Evolutionary conservation across 2,888 invertebrate species (phyloP).

Genomic region (Cantharis rustica): DNA sequence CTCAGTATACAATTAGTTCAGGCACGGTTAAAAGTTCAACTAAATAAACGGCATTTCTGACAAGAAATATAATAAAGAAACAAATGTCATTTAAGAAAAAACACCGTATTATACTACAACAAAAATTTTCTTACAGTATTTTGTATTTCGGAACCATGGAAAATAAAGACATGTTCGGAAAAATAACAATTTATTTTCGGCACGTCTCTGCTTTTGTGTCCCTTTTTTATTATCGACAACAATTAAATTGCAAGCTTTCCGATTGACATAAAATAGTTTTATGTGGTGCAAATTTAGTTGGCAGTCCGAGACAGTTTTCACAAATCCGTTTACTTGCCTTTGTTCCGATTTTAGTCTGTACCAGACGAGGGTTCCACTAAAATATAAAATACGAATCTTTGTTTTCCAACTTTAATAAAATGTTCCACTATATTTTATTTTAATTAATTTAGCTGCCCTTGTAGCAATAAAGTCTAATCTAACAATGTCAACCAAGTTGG

Average conservation of each 20-base stretch:
- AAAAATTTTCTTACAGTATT: conserved; percentile 15
- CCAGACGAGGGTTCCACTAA: conserved; percentile 13
- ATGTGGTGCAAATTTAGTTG: conserved; percentile 27
- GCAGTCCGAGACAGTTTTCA: conserved; percentile 24
- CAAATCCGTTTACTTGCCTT: conserved; percentile 23
- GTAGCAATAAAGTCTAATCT: background rate
- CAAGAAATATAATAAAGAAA: background rate
- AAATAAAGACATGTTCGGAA: conserved; percentile 13
- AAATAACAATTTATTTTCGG: conserved; percentile 25
- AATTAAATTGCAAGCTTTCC: conserved; percentile 28
- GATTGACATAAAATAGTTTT: conserved; percentile 30
- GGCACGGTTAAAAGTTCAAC: background rate
- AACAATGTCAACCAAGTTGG: background rate
- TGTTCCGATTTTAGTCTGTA: conserved; percentile 18
- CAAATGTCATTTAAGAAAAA: background rate
- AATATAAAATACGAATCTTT: conserved; percentile 19
- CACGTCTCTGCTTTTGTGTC: conserved; percentile 18
- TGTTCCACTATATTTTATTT: background rate
- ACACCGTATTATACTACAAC: background rate
- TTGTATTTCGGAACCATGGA: conserved; percentile 11
- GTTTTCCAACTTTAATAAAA: conserved; percentile 8
- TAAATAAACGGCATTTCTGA: background rate
- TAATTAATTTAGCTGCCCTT: background rate
- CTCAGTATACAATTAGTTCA: background rate
- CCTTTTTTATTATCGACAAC: conserved; percentile 20